These are phyloP conservation scores for Cervus canadensis DNA, from an alignment of 2,113 vertebrate genomes.

Conservation along the genomic window DNA sequence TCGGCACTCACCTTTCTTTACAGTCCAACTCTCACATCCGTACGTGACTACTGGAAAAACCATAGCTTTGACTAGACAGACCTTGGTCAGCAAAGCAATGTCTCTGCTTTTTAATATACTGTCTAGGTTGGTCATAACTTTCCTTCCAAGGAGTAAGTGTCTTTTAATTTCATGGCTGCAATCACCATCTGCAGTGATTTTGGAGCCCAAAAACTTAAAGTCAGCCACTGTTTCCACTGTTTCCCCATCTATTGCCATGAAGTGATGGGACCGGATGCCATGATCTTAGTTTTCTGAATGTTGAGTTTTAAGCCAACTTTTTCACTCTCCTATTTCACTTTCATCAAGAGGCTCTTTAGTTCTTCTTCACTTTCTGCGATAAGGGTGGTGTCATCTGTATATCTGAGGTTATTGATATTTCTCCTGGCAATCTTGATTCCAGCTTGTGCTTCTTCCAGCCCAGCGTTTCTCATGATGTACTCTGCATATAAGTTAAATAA, in stretches of 20 bases:
- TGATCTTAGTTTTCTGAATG: too few species aligned
- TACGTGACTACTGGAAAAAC: not conserved
- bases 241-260: too few species aligned
- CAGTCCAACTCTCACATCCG: not conserved
- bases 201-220: too few species aligned
- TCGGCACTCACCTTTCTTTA: accelerated
- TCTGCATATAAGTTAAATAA: not conserved
- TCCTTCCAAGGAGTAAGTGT: too few species aligned
- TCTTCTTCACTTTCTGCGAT: not conserved
- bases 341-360: not conserved
- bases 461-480: not conserved
- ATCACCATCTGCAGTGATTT: too few species aligned
- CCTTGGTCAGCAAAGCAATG: not conserved
- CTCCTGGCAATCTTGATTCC: not conserved
- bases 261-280: too few species aligned
- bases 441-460: not conserved
- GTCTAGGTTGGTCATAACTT: not conserved
- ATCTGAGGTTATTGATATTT: not conserved
- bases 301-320: not conserved
- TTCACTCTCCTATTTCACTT: not conserved
- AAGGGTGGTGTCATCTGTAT: not conserved
- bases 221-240: too few species aligned
- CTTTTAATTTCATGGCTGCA: too few species aligned
- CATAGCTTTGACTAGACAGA: not conserved
- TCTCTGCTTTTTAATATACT: not conserved